These are phyloP conservation scores for Rhagophthalmus giganteus DNA, from an alignment of 2,888 invertebrate species.

Conservation along the genomic window DNA sequence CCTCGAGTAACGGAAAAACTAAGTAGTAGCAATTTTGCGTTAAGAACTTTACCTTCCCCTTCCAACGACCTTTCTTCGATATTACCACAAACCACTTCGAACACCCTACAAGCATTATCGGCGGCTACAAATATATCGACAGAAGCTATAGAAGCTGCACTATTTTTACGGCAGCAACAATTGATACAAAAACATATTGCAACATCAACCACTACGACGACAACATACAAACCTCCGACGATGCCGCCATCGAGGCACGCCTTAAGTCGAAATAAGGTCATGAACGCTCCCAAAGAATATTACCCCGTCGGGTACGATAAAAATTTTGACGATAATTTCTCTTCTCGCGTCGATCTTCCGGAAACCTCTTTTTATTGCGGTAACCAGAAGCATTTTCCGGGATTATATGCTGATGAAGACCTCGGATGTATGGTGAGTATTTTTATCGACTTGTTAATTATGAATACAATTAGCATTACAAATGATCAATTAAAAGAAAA, in stretches of 20 bases:
- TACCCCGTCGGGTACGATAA: constrained; percentile 88
- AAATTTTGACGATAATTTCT: constrained; percentile 86
- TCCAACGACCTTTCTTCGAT: constrained; percentile 37
- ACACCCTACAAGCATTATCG: constrained; percentile 45
- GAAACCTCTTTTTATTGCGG: constrained; percentile 84
- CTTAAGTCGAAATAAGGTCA: constrained; percentile 63
- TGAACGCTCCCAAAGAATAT: constrained; percentile 88
- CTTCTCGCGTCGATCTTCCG: constrained; percentile 80
- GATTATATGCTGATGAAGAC: constrained; percentile 84
- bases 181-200: constrained; percentile 62
- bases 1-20: constrained; percentile 42
- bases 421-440: constrained; percentile 83
- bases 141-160: constrained; percentile 76
- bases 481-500: too few relatives aligned
- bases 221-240: constrained; percentile 56
- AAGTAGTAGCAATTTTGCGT: constrained; percentile 45
- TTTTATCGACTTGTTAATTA: not conserved
- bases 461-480: not conserved
- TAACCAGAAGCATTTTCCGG: constrained; percentile 88
- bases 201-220: constrained; percentile 56
- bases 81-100: constrained; percentile 38
- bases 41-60: constrained; percentile 44
- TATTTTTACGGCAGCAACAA: constrained; percentile 71
- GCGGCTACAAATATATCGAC: constrained; percentile 78
- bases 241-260: constrained; percentile 53